Percentiles rank a stretch among this genome's conserved stretches.
These are phyloP conservation scores for Poeciliopsis turneri DNA, from an alignment of 2,797 vertebrate species.

Conservation along the genomic window DNA sequence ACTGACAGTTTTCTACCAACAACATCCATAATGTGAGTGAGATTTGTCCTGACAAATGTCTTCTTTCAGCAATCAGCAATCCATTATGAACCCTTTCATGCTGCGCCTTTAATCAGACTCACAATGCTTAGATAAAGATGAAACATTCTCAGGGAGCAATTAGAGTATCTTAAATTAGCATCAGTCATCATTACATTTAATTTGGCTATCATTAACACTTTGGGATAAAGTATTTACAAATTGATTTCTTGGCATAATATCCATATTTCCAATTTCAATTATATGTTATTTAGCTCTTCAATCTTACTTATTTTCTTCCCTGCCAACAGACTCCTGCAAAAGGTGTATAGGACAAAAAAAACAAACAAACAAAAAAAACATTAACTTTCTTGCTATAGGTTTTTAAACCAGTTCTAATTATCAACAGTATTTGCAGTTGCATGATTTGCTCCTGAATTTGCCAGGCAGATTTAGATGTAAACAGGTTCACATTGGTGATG, in stretches of 20 bases:
- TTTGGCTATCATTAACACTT: slow-evolving; percentile 44
- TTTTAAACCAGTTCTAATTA: slow-evolving; percentile 65
- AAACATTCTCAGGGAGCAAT: slow-evolving; percentile 53
- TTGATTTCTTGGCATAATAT: slow-evolving; percentile 24
- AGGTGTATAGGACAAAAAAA: not conserved
- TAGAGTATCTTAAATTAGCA: slow-evolving; percentile 55
- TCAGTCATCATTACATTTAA: slow-evolving; percentile 57
- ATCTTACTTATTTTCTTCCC: slow-evolving; percentile 3
- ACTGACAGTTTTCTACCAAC: not conserved
- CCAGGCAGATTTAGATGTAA: slow-evolving; percentile 53
- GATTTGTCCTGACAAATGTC: not conserved
- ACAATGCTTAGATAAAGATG: slow-evolving; percentile 53
- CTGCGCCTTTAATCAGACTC: slow-evolving; percentile 43
- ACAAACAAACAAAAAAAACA: not conserved
- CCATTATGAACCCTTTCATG: slow-evolving; percentile 49
- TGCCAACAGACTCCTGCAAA: not conserved
- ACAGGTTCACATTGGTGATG: slow-evolving; percentile 49
- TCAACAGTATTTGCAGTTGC: slow-evolving; percentile 57
- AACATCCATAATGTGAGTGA: not conserved
- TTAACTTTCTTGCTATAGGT: slow-evolving; percentile 38
- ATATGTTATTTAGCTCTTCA: slow-evolving; percentile 16
- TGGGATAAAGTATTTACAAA: slow-evolving; percentile 19
- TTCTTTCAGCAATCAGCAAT: slow-evolving; percentile 15
- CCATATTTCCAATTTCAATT: slow-evolving; percentile 11
- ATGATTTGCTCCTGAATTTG: slow-evolving; percentile 51